Percentiles rank a stretch among this genome's conserved stretches.
These are phyloP conservation scores for Halesus radiatus DNA, from an alignment of 1,140 invertebrate genomes.

Conservation along the genomic window DNA sequence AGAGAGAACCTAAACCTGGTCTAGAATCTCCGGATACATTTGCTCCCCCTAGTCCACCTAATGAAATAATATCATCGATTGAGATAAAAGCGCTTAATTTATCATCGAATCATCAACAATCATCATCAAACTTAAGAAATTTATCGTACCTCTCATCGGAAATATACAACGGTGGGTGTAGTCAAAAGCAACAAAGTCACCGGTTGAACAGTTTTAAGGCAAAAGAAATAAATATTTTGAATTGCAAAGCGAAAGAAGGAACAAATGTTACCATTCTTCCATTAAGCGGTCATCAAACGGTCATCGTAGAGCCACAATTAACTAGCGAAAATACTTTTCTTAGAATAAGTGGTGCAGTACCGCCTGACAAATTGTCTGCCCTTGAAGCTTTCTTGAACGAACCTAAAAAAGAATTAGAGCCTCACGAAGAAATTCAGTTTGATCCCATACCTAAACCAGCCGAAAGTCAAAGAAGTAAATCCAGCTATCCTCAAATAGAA, in stretches of 20 bases:
- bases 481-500: background rate
- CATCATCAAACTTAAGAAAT: background rate
- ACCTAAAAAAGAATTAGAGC: conserved; percentile 10
- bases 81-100: background rate
- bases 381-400: background rate
- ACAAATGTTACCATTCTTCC: conserved; percentile 66
- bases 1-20: conserved; percentile 65
- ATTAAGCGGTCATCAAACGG: conserved; percentile 69
- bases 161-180: conserved; percentile 49
- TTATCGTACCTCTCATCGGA: conserved; percentile 27
- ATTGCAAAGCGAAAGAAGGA: conserved; percentile 41
- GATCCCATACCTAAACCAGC: too few species aligned
- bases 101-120: conserved; percentile 14
- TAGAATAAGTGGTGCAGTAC: background rate
- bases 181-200: conserved; percentile 48
- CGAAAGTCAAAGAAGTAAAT: conserved; percentile 7
- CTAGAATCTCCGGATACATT: conserved; percentile 42
- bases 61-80: conserved; percentile 5
- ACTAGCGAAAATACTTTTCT: conserved; percentile 21
- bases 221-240: conserved; percentile 34
- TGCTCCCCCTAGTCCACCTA: conserved; percentile 44
- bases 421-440: background rate
- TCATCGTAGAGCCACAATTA: conserved; percentile 67
- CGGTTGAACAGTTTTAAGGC: conserved; percentile 49
- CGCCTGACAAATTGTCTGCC: conserved; percentile 2